These are phyloP conservation scores for Strix uralensis DNA, from an alignment of 2,113 vertebrate species.

Conservation along the genomic window DNA sequence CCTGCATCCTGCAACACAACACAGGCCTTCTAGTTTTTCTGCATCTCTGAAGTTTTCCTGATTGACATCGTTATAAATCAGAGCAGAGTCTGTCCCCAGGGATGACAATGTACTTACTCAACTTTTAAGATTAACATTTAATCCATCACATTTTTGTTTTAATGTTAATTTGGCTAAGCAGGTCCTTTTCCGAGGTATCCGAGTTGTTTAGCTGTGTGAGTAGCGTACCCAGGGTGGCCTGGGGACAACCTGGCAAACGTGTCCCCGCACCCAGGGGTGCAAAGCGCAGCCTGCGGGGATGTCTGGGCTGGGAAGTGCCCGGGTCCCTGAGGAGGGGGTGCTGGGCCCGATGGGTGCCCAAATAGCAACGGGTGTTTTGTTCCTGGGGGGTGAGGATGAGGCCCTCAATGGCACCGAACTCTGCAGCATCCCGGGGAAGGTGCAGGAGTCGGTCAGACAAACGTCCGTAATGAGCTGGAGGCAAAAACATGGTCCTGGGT, in stretches of 20 bases:
- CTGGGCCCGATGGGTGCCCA: rapidly evolving
- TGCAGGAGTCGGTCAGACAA: rapidly evolving
- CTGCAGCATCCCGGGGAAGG: rapidly evolving
- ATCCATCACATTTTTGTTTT: not conserved
- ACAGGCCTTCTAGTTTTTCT: not conserved
- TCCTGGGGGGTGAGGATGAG: rapidly evolving
- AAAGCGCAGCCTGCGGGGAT: not conserved
- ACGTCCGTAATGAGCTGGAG: rapidly evolving
- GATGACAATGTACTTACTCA: not conserved
- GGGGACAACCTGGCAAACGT: too few relatives aligned
- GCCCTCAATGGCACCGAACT: not conserved
- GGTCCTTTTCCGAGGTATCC: not conserved
- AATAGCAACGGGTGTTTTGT: rapidly evolving
- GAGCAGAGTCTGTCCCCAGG: not conserved
- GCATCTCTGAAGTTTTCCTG: not conserved
- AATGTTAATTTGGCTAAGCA: not conserved
- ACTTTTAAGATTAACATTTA: not conserved
- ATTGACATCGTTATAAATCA: not conserved
- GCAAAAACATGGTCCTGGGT: rapidly evolving
- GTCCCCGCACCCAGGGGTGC: not conserved
- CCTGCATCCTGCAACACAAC: not conserved
- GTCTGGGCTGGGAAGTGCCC: not conserved
- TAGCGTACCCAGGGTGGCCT: rapidly evolving
- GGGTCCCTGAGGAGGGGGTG: not conserved
- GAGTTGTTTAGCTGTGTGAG: not conserved